Percentiles rank a stretch among this genome's conserved stretches.
These are phyloP conservation scores for Drusus annulatus DNA, from an alignment of 1,140 invertebrate species.

Conservation along the genomic window DNA sequence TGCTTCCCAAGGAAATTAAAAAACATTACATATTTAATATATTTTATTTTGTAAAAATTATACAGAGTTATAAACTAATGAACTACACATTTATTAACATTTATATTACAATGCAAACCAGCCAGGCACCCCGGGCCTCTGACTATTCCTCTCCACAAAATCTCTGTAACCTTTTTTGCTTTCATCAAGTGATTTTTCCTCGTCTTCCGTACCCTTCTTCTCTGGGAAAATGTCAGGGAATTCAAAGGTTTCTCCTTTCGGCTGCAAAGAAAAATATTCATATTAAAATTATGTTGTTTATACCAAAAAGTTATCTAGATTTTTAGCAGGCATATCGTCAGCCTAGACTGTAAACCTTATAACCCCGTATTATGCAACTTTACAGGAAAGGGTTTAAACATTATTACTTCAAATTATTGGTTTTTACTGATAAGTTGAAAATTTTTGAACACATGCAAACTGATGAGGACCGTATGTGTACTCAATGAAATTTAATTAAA, in stretches of 20 bases:
- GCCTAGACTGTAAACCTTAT: too few relatives aligned
- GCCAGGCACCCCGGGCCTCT: constrained; percentile 70
- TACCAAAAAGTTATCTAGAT: too few relatives aligned
- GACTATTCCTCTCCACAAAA: constrained; percentile 69
- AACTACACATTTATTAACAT: not conserved
- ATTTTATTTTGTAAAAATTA: constrained; percentile 17
- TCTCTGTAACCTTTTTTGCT: constrained; percentile 67
- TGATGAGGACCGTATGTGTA: too few relatives aligned
- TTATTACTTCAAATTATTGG: too few relatives aligned
- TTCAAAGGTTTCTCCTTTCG: constrained; percentile 70
- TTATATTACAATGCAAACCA: constrained; percentile 73
- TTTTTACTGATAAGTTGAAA: too few relatives aligned
- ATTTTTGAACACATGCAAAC: too few relatives aligned
- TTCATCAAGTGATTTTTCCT: constrained; percentile 68
- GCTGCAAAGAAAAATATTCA: constrained; percentile 64
- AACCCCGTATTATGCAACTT: too few relatives aligned
- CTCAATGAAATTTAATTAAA: too few relatives aligned
- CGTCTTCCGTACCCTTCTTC: constrained; percentile 60
- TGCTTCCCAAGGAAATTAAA: not conserved
- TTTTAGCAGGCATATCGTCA: too few relatives aligned
- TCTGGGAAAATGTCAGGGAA: constrained; percentile 74
- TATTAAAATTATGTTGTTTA: too few relatives aligned
- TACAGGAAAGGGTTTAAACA: too few relatives aligned
- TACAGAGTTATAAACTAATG: not conserved
- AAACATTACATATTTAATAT: not conserved